Conservation (phyloP, 2,888 invertebrate species). For the Nymphalis urticae region DNA sequence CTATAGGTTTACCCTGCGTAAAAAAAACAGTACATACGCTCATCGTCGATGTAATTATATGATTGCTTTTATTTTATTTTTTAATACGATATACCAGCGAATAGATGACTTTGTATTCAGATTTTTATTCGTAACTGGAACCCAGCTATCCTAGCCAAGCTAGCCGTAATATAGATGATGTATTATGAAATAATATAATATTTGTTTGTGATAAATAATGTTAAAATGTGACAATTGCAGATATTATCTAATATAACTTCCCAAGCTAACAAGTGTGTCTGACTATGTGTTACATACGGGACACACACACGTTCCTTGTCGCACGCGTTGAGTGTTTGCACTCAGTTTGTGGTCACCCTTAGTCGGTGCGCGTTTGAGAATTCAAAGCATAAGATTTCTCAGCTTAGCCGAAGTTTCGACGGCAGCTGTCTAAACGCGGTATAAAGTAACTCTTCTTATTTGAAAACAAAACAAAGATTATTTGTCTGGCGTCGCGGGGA, state of each 20-base stretch:
- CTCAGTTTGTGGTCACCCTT: neutral
- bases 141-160: no score
- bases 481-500: constrained; percentile 30
- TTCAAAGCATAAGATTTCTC: constrained; percentile 27
- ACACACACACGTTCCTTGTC: neutral
- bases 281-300: neutral
- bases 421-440: constrained; percentile 42
- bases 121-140: no score
- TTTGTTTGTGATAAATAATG: no score
- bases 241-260: neutral
- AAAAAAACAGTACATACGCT: no score
- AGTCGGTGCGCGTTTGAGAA: constrained; percentile 9
- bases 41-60: no score
- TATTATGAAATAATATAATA: no score
- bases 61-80: no score
- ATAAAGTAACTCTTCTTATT: constrained; percentile 31
- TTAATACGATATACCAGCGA: no score
- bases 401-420: constrained; percentile 43
- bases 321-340: neutral
- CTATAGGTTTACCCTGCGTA: no score
- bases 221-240: no score
- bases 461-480: constrained; percentile 30
- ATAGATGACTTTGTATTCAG: no score
- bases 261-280: neutral
- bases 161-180: no score